Base-by-base conservation (phyloP, 2,888 invertebrate genomes). In the Polydrusus tereticollis region DNA sequence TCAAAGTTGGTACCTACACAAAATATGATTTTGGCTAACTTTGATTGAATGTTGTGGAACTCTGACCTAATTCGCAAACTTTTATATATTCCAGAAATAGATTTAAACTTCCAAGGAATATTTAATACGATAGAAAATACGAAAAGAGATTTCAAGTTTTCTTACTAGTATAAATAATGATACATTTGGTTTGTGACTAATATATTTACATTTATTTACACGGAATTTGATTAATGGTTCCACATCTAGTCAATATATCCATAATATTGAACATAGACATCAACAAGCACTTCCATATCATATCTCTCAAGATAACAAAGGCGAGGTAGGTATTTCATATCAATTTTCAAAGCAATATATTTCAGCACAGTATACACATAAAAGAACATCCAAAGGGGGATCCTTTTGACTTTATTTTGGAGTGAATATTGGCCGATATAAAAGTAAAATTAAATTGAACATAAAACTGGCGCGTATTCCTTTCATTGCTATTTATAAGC, bases 31-130 rank as follows among this genome's bases (percentile, higher is more conserved):
- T 47, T 12, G 8, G 18, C 16, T 10, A 55, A 29, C 8, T 55
- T 55, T 55, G 52, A 55, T 55, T 29, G 52, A 55, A 55, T 29
- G 52, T 29, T 55, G 29, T 26, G 52, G 16, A 33, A 55, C 52
- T 55, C 16, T 55, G 52, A 55, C 52, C 52, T 55, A 55, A 16
- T 55, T 55, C 29, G 29, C 18, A 14, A n/a, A 29, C 10, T 29
- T 18, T 29, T 10, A 16, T 18, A 10, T 16, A 29, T 55, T 29
- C 6, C 10, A 23, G 26, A n/a, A 50, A 26, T 8, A 14, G 26
- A n/a, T 47, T 47, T 47, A 10, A 12, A 8, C 0, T 47, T n/a
- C n/a, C n/a, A 23, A 47, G 21, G n/a, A n/a, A n/a, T n/a, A n/a
- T n/a, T n/a, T n/a, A n/a, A n/a, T n/a, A n/a, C n/a, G n/a, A n/a